Conservation (phyloP, 2,888 invertebrate species). For the Brachypalpus laphriformis region DNA sequence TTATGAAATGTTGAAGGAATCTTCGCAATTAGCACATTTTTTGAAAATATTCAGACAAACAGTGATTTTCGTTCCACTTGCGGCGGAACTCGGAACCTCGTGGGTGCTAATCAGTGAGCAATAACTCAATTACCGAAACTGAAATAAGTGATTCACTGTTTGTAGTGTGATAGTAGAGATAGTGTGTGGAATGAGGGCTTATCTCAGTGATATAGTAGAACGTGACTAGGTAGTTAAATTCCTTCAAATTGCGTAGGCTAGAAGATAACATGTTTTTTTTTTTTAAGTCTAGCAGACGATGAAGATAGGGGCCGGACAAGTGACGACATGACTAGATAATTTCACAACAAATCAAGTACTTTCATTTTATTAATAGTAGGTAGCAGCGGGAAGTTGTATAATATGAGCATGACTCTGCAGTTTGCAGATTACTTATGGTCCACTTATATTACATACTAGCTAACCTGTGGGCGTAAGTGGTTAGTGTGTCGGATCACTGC, state of each 20-base stretch:
- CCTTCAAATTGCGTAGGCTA: neutral
- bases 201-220: neutral
- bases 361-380: no score
- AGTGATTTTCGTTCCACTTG: neutral
- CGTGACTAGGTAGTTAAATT: conserved; percentile 15
- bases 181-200: neutral
- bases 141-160: conserved; percentile 25
- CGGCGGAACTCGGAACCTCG: neutral
- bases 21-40: conserved; percentile 15
- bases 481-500: no score
- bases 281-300: neutral
- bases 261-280: neutral
- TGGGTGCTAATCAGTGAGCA: conserved; percentile 39
- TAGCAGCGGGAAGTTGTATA: no score
- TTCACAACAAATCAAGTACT: neutral
- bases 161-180: neutral
- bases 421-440: no score
- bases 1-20: neutral
- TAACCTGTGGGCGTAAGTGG: no score
- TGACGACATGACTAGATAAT: neutral
- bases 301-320: neutral
- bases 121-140: conserved; percentile 17
- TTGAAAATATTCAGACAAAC: neutral
- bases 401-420: no score
- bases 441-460: no score